Percentiles rank a stretch among this genome's conserved stretches.
These are phyloP conservation scores for Tachycineta bicolor DNA, from an alignment of 2,113 vertebrate genomes.

Conservation along the genomic window DNA sequence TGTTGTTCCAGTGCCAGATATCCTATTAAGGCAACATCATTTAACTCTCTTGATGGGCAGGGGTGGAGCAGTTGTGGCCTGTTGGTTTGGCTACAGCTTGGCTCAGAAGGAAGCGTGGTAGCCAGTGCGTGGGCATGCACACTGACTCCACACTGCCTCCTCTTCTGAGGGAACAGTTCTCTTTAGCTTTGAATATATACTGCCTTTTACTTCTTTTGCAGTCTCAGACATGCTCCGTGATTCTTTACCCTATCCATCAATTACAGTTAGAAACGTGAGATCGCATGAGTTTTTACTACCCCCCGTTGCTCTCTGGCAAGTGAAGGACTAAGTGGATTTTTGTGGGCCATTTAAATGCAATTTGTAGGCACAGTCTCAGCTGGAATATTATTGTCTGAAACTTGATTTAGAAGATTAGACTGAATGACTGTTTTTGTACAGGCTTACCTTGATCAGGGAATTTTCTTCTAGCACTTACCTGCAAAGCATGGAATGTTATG, in stretches of 20 bases:
- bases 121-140: background rate
- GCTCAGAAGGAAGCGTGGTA: background rate
- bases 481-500: background rate
- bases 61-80: background rate
- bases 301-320: constrained; percentile 18
- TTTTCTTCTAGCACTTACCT: constrained; percentile 7
- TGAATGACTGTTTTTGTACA: background rate
- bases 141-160: background rate
- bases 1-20: background rate
- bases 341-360: constrained; percentile 39
- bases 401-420: constrained; percentile 8
- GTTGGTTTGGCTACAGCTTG: no score
- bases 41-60: background rate
- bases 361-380: constrained; percentile 26
- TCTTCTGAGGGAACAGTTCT: background rate
- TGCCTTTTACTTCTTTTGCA: background rate
- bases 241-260: constrained; percentile 36
- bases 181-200: background rate
- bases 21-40: background rate
- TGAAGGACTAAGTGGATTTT: constrained; percentile 30
- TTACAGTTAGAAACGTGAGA: constrained; percentile 27
- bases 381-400: constrained; percentile 39
- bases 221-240: background rate
- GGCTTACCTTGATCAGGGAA: background rate
- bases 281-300: background rate